Percentiles rank a stretch among this genome's conserved stretches.
These are phyloP conservation scores for Acanthaster planci DNA, from an alignment of 35 echinoderm and acorn worm genomes.

Conservation along the genomic window DNA sequence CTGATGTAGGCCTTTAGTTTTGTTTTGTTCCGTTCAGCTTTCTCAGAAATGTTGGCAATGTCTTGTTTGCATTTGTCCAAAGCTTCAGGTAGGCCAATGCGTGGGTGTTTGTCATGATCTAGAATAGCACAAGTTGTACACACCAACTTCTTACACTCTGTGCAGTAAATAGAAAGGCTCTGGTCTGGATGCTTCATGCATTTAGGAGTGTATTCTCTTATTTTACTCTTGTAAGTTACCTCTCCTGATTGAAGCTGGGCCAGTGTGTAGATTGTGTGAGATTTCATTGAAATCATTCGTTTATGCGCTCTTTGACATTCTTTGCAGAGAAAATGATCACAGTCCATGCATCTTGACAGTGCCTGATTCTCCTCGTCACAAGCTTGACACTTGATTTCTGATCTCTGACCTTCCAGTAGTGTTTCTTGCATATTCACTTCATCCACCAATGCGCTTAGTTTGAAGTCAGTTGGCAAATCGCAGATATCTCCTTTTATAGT, in stretches of 20 bases:
- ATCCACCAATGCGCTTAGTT: slow-evolving; percentile 12
- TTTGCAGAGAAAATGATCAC: slow-evolving; percentile 7
- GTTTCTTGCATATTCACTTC: background rate
- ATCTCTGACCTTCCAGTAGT: background rate
- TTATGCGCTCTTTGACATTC: background rate
- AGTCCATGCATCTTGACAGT: slow-evolving; percentile 13
- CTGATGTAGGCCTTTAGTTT: background rate
- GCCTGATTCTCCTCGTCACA: background rate
- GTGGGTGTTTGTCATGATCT: background rate
- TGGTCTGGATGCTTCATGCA: background rate
- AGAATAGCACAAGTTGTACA: slow-evolving; percentile 7
- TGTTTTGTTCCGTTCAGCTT: background rate
- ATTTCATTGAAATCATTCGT: background rate
- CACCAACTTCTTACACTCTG: background rate
- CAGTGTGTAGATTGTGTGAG: background rate
- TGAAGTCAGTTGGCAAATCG: background rate
- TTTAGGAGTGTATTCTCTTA: slow-evolving; percentile 11
- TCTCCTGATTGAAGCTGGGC: background rate
- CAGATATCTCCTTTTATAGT: background rate
- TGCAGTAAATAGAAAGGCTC: background rate
- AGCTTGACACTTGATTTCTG: background rate
- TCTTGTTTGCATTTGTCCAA: slow-evolving; percentile 4
- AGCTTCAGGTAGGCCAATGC: background rate
- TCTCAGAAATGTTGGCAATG: background rate
- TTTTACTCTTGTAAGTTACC: background rate